Percentiles rank a stretch among this genome's conserved stretches.
Evolutionary conservation across 2,113 vertebrate species (phyloP).

Genomic region (Silurus glanis): DNA sequence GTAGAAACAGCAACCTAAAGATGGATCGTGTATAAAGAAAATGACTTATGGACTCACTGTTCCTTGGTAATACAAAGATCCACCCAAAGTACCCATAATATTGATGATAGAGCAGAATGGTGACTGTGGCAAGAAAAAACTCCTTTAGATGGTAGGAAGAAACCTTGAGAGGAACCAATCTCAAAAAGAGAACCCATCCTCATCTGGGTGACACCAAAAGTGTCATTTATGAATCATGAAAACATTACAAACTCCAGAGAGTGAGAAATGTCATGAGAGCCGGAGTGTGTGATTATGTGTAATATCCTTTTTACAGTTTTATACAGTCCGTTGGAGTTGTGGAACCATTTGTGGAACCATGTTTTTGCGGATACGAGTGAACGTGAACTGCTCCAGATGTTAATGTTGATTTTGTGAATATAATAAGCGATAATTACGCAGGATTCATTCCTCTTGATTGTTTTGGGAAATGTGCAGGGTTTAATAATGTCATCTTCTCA

Average conservation of each 20-base stretch:
- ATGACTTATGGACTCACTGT: neutral
- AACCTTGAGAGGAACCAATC: no score
- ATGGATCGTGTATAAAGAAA: neutral
- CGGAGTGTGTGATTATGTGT: no score
- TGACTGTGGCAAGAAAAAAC: neutral
- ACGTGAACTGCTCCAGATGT: neutral
- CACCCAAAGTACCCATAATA: neutral
- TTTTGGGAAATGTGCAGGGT: constrained; percentile 25
- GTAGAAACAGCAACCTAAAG: neutral
- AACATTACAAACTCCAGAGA: no score
- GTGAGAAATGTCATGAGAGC: no score
- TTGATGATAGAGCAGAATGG: neutral
- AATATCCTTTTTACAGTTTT: no score
- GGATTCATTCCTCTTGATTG: constrained; percentile 41
- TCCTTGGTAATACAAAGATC: neutral
- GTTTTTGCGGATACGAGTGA: neutral
- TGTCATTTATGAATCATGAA: no score
- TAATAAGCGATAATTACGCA: constrained; percentile 57
- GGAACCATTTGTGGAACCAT: no score
- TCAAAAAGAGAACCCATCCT: no score
- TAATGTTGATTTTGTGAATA: constrained; percentile 56
- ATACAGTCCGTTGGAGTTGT: no score
- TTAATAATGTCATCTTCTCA: constrained; percentile 52
- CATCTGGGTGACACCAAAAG: no score
- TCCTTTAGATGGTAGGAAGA: no score